Conservation (phyloP, 2,797 vertebrate species). For the Ctenopoma kingsleyae region DNA sequence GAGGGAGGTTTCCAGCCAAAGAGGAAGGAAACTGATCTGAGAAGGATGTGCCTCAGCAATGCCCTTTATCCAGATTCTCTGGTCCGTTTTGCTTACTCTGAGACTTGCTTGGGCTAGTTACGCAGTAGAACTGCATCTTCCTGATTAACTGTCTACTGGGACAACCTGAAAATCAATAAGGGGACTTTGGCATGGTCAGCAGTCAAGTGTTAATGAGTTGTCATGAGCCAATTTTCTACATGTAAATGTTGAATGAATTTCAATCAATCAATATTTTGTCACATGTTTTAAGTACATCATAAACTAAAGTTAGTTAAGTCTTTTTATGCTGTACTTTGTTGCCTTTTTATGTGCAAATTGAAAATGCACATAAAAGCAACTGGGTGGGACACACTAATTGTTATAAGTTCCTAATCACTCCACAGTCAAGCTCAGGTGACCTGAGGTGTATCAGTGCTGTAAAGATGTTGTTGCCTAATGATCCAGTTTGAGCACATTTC, state of each 20-base stretch:
- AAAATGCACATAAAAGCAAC: no score
- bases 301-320: no score
- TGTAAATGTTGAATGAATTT: no score
- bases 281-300: not conserved
- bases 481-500: not conserved
- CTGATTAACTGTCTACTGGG: not conserved
- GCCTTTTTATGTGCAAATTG: not conserved
- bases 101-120: not conserved
- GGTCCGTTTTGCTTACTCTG: constrained; percentile 69
- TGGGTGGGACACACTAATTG: no score
- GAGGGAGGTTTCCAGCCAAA: constrained; percentile 86
- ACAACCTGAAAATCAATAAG: not conserved
- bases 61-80: constrained; percentile 78
- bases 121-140: not conserved
- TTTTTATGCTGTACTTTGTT: no score
- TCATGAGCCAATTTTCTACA: not conserved
- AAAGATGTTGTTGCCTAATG: not conserved
- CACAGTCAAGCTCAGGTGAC: not conserved
- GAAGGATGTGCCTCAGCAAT: constrained; percentile 88
- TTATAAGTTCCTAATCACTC: no score
- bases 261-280: no score
- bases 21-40: constrained; percentile 88
- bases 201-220: not conserved
- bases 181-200: not conserved
- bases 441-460: not conserved